Evolutionary conservation across 30 jellyfish, hydroid and myxozoan species (phyloP), one percentile per base, ranked within the genome.

Genomic region (Chironex yamaguchii): DNA sequence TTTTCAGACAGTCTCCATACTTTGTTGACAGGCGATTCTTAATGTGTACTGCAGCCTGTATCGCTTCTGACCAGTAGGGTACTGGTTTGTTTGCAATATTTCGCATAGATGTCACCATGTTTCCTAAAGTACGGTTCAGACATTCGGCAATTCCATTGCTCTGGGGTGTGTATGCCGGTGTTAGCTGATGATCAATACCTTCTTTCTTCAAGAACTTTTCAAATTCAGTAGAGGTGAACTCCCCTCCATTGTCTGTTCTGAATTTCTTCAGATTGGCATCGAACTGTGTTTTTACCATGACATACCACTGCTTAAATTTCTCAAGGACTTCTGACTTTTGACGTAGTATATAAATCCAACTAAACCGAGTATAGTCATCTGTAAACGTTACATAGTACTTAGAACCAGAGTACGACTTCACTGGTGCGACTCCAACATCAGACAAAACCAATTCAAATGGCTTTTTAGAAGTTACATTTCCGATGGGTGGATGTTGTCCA

Each of bases 381-480:
- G 73, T 58, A 31, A 58, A 58, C 12, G 73, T 58, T 11, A 58
- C 73, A 58, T 14, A 58, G 73, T 58, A 58, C 73, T 21, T 11
- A 11, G n/a, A 31, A 58, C 73, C 73, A n/a, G n/a, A n/a, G n/a
- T n/a, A n/a, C n/a, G n/a, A n/a, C n/a, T n/a, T n/a, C n/a, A n/a
- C n/a, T n/a, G n/a, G n/a, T n/a, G n/a, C n/a, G n/a, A n/a, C n/a
- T n/a, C n/a, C n/a, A n/a, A n/a, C n/a, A n/a, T n/a, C n/a, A n/a
- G n/a, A n/a, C n/a, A n/a, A n/a, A n/a, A n/a, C n/a, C n/a, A n/a
- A n/a, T n/a, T n/a, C n/a, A n/a, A n/a, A n/a, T n/a, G n/a, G n/a
- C n/a, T n/a, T n/a, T n/a, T n/a, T n/a, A n/a, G n/a, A n/a, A n/a
- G n/a, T n/a, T n/a, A n/a, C n/a, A n/a, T n/a, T n/a, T n/a, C n/a